These are phyloP conservation scores for Augiades crinisus DNA, from an alignment of 2,888 invertebrate genomes.

Conservation along the genomic window DNA sequence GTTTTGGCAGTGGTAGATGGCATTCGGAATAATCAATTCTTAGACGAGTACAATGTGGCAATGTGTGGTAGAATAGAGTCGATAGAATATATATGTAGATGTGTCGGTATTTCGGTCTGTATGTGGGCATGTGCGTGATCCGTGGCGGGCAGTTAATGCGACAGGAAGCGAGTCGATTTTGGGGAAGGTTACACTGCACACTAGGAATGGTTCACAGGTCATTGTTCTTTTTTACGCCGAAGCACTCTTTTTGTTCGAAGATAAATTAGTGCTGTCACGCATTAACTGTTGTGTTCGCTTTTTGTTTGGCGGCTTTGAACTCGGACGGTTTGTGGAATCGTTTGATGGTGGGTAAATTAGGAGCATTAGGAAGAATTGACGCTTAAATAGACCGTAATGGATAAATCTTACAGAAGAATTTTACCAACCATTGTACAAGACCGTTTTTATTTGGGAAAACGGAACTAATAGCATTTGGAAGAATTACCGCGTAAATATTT, in stretches of 20 bases:
- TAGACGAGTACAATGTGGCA: background rate
- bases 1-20: constrained; percentile 41
- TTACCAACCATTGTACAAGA: too few species aligned
- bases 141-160: constrained; percentile 54
- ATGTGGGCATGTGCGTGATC: constrained; percentile 49
- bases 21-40: constrained; percentile 19
- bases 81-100: background rate
- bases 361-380: background rate
- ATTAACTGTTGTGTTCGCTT: constrained; percentile 46
- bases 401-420: too few species aligned
- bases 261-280: constrained; percentile 64
- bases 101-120: background rate
- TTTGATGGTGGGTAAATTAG: background rate
- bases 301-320: constrained; percentile 38
- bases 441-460: too few species aligned
- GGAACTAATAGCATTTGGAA: too few species aligned
- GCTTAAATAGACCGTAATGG: too few species aligned
- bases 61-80: background rate
- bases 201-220: constrained; percentile 70
- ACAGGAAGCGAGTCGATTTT: constrained; percentile 77
- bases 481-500: too few species aligned
- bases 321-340: constrained; percentile 26
- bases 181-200: constrained; percentile 60
- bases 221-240: constrained; percentile 70
- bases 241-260: constrained; percentile 57